A percentile compares a stretch with the other conserved stretches of the same genome.
These are phyloP conservation scores for Rhizoglyphus robini DNA, from an alignment of 1,140 invertebrate genomes.

Conservation along the genomic window DNA sequence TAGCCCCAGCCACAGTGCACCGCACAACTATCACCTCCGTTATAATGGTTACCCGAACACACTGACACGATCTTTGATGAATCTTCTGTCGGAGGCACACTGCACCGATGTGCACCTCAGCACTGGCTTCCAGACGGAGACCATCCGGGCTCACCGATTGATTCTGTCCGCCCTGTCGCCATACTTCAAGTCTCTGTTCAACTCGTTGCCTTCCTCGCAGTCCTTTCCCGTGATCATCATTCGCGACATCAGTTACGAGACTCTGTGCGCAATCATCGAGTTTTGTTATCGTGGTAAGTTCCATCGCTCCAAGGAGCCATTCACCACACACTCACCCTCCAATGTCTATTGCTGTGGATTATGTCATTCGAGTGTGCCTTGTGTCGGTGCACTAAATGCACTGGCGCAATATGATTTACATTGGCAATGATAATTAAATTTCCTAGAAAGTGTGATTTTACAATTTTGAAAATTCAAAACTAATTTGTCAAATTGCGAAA, in stretches of 20 bases:
- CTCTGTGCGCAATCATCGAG: constrained; percentile 77
- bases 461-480: too few species aligned
- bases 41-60: background rate
- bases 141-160: constrained; percentile 20
- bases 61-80: background rate
- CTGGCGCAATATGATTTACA: too few species aligned
- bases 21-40: background rate
- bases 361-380: too few species aligned
- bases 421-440: too few species aligned
- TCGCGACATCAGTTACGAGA: constrained; percentile 78
- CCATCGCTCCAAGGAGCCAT: background rate
- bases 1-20: too few species aligned
- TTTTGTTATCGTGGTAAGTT: constrained; percentile 80
- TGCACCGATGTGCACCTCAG: background rate
- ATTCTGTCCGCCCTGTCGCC: constrained; percentile 21
- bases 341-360: too few species aligned
- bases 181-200: constrained; percentile 21
- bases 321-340: too few species aligned
- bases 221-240: constrained; percentile 64
- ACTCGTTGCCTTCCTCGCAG: constrained; percentile 10
- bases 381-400: too few species aligned
- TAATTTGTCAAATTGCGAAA: too few species aligned
- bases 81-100: background rate
- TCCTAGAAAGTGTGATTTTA: too few species aligned
- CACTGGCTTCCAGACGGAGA: constrained; percentile 1